Evolutionary conservation across 2,888 invertebrate genomes (phyloP), one percentile per base, ranked within the genome.

Genomic region (Pollenia amentaria): DNA sequence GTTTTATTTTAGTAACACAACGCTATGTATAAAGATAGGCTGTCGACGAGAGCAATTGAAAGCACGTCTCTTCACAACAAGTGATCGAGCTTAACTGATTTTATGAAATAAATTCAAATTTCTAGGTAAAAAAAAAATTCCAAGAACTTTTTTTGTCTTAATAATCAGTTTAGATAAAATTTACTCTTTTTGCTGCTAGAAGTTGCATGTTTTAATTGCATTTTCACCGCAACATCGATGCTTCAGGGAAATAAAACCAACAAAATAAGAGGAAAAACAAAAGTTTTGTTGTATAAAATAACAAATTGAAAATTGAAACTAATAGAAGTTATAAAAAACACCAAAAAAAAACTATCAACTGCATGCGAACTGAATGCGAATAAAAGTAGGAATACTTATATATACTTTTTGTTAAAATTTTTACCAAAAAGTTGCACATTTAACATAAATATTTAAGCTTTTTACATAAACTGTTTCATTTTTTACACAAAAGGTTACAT

Each of bases 241-340:
- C 3, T 16, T 42, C 18, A 16, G 21, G 2, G 2, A 38, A 38
- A 60, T 51, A 62, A 40, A 42, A 16, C 10, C 38, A 29, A 60
- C 18, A 21, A 44, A 18, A 16, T 46, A 62, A 14, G 12, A 42
- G 14, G 7, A 60, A 38, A 76, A n/a, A 16, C n/a, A 62, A 48
- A 75, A 75, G 29, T 75, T 73, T 60, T 62, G 48, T 38, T 16
- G 7, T 46, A 48, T 51, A 18, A 62, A 40, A 40, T 62, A 40
- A 38, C 3, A 48, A 70, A 38, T 64, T 64, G 64, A 42, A 64
- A 64, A 64, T 44, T 44, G 64, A 44, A 44, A 64, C 64, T 64
- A 11, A 64, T 16, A 69, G n/a, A 51, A 70, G 38, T 14, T 53
- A 40, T 38, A 38, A 46, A 12, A 12, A 38, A 51, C 1, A n/a